A percentile compares a stretch with the other conserved stretches of the same genome.
phyloP scores from a whole-genome alignment of 2,797 vertebrate species.

The Myiotriccus ornatus region DNA sequence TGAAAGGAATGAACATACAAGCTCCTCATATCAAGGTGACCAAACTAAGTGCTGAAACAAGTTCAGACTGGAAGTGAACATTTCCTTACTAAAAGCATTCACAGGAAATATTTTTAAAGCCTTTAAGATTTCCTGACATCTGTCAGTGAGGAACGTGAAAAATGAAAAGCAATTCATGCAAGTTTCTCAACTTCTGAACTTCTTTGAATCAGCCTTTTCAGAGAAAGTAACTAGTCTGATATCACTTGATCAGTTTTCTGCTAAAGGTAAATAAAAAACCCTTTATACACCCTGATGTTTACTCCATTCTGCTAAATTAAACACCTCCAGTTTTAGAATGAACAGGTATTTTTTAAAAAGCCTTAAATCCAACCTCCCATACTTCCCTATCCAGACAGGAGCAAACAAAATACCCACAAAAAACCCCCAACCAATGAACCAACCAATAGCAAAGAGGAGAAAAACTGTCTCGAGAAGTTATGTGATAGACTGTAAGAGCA shows the following conservation, averaged over 20 bases:
- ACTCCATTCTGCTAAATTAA: not conserved
- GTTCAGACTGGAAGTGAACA: not conserved
- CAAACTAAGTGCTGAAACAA: not conserved
- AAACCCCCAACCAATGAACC: not conserved
- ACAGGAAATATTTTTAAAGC: not conserved
- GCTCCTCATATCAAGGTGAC: not conserved
- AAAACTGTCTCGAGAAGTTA: not conserved
- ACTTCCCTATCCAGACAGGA: not conserved
- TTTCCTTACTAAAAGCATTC: not conserved
- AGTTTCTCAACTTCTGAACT: not conserved
- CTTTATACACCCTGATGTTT: not conserved
- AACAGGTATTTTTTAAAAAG: not conserved
- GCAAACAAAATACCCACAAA: no score
- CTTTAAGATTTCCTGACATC: slow-evolving; percentile 17
- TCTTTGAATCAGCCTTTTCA: not conserved
- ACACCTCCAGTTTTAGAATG: not conserved
- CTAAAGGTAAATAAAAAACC: not conserved
- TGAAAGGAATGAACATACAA: not conserved
- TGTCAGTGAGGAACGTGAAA: not conserved
- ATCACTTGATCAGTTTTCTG: not conserved
- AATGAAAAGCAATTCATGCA: not conserved
- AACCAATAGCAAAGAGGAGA: not conserved
- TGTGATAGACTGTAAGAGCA: not conserved
- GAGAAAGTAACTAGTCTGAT: not conserved
- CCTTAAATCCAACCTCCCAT: not conserved